These are phyloP conservation scores for Melanaphis sacchari DNA, from an alignment of 1,140 invertebrate genomes.

Conservation along the genomic window DNA sequence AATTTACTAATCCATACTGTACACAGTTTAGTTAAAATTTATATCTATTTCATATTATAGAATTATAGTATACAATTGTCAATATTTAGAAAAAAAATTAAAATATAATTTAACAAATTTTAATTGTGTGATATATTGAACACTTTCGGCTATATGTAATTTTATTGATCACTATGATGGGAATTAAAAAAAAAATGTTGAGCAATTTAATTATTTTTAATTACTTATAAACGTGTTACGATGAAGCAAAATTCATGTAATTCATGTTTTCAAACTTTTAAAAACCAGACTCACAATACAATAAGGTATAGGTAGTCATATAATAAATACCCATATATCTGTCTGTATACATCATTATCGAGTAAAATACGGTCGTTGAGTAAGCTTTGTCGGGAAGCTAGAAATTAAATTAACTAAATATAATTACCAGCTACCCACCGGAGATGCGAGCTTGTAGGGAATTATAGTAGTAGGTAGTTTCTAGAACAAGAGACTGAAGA, in stretches of 20 bases:
- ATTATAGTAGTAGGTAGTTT: neutral
- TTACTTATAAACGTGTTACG: neutral
- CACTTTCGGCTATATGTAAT: no score
- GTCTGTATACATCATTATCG: neutral
- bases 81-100: no score
- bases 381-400: neutral
- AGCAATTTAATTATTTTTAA: neutral
- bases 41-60: no score
- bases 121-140: neutral
- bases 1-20: no score
- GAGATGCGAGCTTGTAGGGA: neutral
- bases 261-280: neutral
- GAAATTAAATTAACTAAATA: slow-evolving; percentile 31
- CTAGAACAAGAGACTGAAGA: neutral
- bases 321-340: neutral
- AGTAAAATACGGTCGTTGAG: neutral
- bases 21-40: no score
- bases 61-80: no score
- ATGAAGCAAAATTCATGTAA: neutral
- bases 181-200: neutral
- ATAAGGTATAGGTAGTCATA: neutral
- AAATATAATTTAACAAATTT: neutral
- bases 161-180: neutral
- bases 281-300: neutral
- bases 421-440: neutral